These are phyloP conservation scores for Ploceus nigricollis DNA, from an alignment of 2,113 vertebrate genomes.

Conservation along the genomic window DNA sequence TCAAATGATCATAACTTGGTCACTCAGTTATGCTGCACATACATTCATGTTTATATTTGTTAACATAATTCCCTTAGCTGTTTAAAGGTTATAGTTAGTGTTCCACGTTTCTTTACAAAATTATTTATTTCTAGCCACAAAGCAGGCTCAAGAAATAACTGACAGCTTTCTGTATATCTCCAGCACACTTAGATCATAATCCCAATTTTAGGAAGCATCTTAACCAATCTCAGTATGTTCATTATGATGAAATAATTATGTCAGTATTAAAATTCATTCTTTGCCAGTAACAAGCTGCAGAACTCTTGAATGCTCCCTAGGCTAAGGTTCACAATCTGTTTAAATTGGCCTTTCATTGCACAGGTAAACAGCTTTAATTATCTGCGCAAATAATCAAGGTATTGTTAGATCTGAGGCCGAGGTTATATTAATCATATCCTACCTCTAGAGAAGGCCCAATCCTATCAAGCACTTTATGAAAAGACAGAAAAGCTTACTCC, in stretches of 20 bases:
- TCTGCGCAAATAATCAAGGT: conserved; percentile 40
- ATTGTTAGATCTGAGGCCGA: background rate
- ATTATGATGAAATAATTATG: conserved; percentile 48
- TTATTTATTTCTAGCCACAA: conserved; percentile 5
- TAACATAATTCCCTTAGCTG: background rate
- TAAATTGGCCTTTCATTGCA: conserved; percentile 39
- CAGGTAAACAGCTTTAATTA: conserved; percentile 57
- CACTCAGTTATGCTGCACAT: background rate
- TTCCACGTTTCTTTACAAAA: background rate
- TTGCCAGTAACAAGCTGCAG: conserved; percentile 30
- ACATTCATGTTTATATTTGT: background rate
- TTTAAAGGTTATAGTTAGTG: background rate
- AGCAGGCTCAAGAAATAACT: background rate
- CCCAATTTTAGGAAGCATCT: conserved; percentile 6
- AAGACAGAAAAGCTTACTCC: background rate
- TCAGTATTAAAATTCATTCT: conserved; percentile 50
- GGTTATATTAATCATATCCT: conserved; percentile 41
- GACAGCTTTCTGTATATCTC: conserved; percentile 15
- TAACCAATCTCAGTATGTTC: background rate
- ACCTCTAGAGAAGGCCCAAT: conserved; percentile 33
- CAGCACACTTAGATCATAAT: conserved; percentile 1
- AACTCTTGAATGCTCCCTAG: conserved; percentile 30
- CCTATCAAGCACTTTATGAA: background rate
- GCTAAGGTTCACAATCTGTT: conserved; percentile 59
- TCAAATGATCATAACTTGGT: background rate